Percentiles rank a stretch among this genome's conserved stretches.
Conservation (phyloP, 1,140 invertebrate genomes). For the Drosophila nannoptera region DNA sequence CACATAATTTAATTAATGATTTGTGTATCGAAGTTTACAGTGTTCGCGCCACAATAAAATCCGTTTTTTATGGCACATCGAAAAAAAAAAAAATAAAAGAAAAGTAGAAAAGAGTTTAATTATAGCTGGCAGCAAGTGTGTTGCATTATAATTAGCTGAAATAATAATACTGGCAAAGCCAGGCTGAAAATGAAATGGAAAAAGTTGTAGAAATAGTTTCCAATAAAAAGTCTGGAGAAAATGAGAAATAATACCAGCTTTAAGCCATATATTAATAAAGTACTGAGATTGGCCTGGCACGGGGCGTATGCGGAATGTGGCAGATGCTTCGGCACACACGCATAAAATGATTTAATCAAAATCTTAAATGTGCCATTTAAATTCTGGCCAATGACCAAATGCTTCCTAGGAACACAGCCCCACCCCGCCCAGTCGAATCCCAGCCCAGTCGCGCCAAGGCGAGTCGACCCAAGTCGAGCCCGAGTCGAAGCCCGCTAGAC, state of each 20-base stretch:
- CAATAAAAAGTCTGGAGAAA: too few species aligned
- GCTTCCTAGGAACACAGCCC: constrained; percentile 42
- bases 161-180: too few species aligned
- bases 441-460: background rate
- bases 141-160: background rate
- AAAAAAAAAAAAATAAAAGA: background rate
- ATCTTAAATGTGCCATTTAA: constrained; percentile 69
- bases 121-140: background rate
- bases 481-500: constrained; percentile 38
- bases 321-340: constrained; percentile 18
- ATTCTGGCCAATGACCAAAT: constrained; percentile 48
- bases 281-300: background rate
- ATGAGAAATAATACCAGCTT: too few species aligned
- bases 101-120: constrained; percentile 2
- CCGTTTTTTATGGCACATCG: constrained; percentile 4
- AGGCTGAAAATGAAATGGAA: too few species aligned
- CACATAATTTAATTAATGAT: constrained; percentile 72
- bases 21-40: constrained; percentile 38
- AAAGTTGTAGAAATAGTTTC: too few species aligned
- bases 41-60: constrained; percentile 25
- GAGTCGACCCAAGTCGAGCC: constrained; percentile 13
- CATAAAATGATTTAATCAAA: constrained; percentile 69
- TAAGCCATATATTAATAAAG: constrained; percentile 9
- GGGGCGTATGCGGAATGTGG: constrained; percentile 9
- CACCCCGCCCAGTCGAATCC: background rate